phyloP scores from a whole-genome alignment of 2,888 invertebrate species.

The Allygus modestus region DNA sequence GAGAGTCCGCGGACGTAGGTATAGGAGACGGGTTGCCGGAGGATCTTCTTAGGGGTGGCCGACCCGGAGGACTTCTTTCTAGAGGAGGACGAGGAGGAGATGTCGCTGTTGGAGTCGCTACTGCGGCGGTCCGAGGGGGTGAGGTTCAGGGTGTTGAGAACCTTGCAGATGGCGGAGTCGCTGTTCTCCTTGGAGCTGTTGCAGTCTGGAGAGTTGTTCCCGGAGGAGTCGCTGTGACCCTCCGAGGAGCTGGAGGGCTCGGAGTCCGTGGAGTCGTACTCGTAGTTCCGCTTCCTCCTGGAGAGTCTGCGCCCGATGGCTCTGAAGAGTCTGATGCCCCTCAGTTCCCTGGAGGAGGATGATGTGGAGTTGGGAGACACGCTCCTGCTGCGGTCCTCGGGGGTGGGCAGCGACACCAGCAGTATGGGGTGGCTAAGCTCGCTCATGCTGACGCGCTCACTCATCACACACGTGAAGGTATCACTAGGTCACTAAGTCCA shows the following conservation, averaged over 20 bases:
- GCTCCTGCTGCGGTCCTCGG: slow-evolving; percentile 70
- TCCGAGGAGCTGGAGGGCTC: slow-evolving; percentile 76
- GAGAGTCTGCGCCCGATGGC: slow-evolving; percentile 81
- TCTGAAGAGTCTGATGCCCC: slow-evolving; percentile 82
- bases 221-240: slow-evolving; percentile 75
- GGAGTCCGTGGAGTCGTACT: slow-evolving; percentile 74
- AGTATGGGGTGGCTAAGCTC: slow-evolving; percentile 54
- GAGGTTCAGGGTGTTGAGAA: slow-evolving; percentile 60
- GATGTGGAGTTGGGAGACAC: slow-evolving; percentile 76
- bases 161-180: slow-evolving; percentile 71
- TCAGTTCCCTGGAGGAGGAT: slow-evolving; percentile 77
- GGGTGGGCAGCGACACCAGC: slow-evolving; percentile 37
- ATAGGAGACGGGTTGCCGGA: slow-evolving; percentile 87
- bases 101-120: slow-evolving; percentile 71
- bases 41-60: slow-evolving; percentile 84
- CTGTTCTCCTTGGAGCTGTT: slow-evolving; percentile 51
- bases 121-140: slow-evolving; percentile 71
- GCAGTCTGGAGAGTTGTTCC: slow-evolving; percentile 61
- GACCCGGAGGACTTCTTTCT: slow-evolving; percentile 55
- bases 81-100: slow-evolving; percentile 39
- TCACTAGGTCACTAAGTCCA: slow-evolving; percentile 4
- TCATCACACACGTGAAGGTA: neutral
- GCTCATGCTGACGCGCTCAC: slow-evolving; percentile 27
- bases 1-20: slow-evolving; percentile 89
- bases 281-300: slow-evolving; percentile 75